Conservation (phyloP, 2,888 invertebrate genomes). For the Pollenia angustigena region DNA sequence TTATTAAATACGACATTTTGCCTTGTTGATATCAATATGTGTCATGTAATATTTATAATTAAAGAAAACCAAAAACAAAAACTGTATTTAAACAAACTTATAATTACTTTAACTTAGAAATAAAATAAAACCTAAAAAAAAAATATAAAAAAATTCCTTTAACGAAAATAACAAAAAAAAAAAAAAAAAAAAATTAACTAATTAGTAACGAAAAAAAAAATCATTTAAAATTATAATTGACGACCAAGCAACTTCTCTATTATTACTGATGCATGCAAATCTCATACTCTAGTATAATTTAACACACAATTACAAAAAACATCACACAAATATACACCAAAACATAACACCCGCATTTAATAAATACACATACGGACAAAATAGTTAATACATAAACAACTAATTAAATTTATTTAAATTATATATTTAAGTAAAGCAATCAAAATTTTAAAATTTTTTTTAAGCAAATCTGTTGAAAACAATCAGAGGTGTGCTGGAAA, state of each 20-base stretch:
- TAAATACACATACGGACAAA: background rate
- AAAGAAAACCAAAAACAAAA: conserved; percentile 30
- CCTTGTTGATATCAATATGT: conserved; percentile 74
- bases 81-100: conserved; percentile 52
- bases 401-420: conserved; percentile 21
- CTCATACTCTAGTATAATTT: too few species aligned
- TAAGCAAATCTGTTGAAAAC: too few species aligned
- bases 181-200: conserved; percentile 35
- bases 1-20: conserved; percentile 70
- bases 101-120: conserved; percentile 33
- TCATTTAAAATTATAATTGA: conserved; percentile 62
- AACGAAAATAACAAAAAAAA: conserved; percentile 39
- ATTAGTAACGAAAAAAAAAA: conserved; percentile 40
- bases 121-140: conserved; percentile 22
- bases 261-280: conserved; percentile 45
- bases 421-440: background rate
- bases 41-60: conserved; percentile 53
- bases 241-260: conserved; percentile 72
- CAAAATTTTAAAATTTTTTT: background rate
- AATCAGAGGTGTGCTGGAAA: too few species aligned
- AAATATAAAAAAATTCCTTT: conserved; percentile 55
- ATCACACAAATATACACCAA: too few species aligned
- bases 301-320: too few species aligned
- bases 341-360: too few species aligned
- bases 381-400: background rate